Evolutionary conservation across 2,888 invertebrate genomes (phyloP), one percentile per base, ranked within the genome.

Genomic region (Drosophila atroscutellata): DNA sequence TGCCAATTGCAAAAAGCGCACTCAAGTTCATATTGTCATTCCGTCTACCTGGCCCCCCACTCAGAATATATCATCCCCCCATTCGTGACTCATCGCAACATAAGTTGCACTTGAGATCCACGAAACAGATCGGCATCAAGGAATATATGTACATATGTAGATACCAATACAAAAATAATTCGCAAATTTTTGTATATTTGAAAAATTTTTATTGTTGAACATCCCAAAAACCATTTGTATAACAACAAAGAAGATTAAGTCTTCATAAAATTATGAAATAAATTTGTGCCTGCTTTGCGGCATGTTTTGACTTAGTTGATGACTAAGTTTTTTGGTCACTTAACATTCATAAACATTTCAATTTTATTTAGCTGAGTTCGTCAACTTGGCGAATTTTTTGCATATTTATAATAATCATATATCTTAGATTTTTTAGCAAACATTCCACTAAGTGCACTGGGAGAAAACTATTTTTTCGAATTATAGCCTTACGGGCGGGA

Each of bases 351-450:
- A 86, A 84, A 83, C 68, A 81, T 69, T 79, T 60, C 26, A 56
- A 75, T 58, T 84, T 84, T 84, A 84, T 88, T 69, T 69, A 18
- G n/a, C 56, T 32, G 49, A 66, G 76, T 74, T 81, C 70, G 70
- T 71, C 75, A 70, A 67, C 83, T 80, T 52, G 54, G 51, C 36
- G 26, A 72, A 72, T 69, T 65, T 45, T 71, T 70, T 70, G 36
- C 51, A 55, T 65, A 52, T 49, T 37, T 55, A 26, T 54, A 13
- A 47, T 24, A 47, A 54, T 45, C 30, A 54, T 62, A 55, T 57
- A 60, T 73, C n/a, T 13, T 36, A 61, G 55, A 78, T 75, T 78
- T 45, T 20, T 15, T 36, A 36, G 18, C 18, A 7, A 36, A 7
- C 2, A 26, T n/a, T n/a, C 9, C 4, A 9, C 9, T n/a, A 42